A percentile compares a stretch with the other conserved stretches of the same genome.
phyloP scores from a whole-genome alignment of 2,113 vertebrate species.

The Pampusana beccarii region DNA sequence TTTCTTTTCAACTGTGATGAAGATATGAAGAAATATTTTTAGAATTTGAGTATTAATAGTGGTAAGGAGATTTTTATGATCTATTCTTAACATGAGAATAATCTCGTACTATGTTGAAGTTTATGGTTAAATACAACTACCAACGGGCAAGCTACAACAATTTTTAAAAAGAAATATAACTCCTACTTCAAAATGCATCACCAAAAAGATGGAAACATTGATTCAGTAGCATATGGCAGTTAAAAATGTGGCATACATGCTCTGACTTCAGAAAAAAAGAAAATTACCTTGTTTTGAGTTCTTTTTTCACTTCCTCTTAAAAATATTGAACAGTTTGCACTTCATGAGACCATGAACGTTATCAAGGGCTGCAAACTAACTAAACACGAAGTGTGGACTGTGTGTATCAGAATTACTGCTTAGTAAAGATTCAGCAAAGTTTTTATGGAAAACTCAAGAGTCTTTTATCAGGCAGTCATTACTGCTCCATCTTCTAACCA shows the following conservation, averaged over 20 bases:
- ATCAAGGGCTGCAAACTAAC: neutral
- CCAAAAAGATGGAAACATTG: neutral
- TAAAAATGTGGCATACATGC: neutral
- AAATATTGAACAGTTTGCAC: neutral
- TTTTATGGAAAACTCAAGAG: neutral
- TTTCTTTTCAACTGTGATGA: neutral
- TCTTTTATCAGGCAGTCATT: neutral
- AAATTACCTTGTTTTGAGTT: neutral
- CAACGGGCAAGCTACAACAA: neutral
- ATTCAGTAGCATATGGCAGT: neutral
- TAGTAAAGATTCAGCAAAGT: neutral
- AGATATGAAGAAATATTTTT: neutral
- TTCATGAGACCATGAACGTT: neutral
- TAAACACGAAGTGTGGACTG: neutral
- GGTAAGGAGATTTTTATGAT: neutral
- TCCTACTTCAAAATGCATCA: neutral
- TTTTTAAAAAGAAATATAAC: rapidly evolving
- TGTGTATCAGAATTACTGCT: neutral
- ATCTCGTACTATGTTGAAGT: neutral
- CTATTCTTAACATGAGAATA: neutral
- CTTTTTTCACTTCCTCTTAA: neutral
- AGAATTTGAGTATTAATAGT: neutral
- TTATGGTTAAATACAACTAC: neutral
- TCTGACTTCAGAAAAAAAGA: neutral
- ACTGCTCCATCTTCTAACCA: neutral